Percentiles rank a stretch among this genome's conserved stretches.
Evolutionary conservation across 2,113 vertebrate genomes (phyloP).

Genomic region (Marmota monax): DNA sequence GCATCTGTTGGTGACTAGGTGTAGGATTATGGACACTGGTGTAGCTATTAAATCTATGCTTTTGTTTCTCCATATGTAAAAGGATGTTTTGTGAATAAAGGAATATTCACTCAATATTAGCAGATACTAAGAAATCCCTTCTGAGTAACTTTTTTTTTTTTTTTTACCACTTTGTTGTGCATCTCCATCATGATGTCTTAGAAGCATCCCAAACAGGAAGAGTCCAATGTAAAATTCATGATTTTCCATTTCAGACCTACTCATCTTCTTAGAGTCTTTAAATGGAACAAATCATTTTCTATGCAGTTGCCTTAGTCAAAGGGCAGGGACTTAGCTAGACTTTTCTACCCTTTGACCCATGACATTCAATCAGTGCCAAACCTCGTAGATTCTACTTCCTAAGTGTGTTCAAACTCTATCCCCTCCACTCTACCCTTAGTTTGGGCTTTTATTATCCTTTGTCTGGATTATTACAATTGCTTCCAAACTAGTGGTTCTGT

Average conservation of each 20-base stretch:
- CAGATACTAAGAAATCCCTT: constrained; percentile 1
- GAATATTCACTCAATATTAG: neutral
- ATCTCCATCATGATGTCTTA: neutral
- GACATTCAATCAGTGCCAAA: neutral
- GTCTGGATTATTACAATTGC: neutral
- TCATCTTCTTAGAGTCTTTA: neutral
- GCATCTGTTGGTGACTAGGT: neutral
- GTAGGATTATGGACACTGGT: neutral
- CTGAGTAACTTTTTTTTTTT: neutral
- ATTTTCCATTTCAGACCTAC: neutral
- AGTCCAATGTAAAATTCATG: neutral
- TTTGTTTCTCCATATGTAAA: neutral
- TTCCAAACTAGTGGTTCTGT: neutral
- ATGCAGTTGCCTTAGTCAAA: neutral
- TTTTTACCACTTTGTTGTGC: neutral
- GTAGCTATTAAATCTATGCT: neutral
- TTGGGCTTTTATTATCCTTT: neutral
- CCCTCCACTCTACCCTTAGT: too few relatives aligned
- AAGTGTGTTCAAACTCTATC: neutral
- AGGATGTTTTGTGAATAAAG: neutral
- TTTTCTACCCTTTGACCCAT: neutral
- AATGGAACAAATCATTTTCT: neutral
- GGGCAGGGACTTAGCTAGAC: neutral
- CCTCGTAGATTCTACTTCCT: neutral
- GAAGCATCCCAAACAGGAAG: neutral